Base-by-base conservation (phyloP, 2,888 invertebrate genomes). In the Helicoverpa assulta region DNA sequence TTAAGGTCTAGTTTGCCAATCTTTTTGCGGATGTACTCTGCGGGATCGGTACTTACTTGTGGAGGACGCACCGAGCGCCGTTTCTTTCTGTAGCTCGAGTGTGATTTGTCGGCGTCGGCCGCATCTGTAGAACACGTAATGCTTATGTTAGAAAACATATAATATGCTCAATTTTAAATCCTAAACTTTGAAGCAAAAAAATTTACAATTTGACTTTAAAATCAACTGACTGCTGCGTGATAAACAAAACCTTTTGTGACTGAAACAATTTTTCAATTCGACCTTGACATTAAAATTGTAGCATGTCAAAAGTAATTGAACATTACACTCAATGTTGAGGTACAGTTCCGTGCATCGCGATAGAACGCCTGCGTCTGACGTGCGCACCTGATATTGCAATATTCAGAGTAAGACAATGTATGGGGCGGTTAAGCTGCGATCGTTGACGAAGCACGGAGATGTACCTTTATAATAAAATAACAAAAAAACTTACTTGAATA, bases 31-130 rank as follows among this genome's bases (percentile, higher is more conserved):
- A 95, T 91, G 78, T 91, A 92, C 68, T 95, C 95, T 6, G 91
- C 91, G 2, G 93, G 87, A 59, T 93, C 94, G 78, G 83, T 94
- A 95, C 95, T 95, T 94, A 95, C 95, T 90, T 94, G 93, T 61
- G 90, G 88, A 3, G 89, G 82, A 57, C 94, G 91, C 57, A 89
- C 76, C 60, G 91, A 86, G 75, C 95, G 94, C 7, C 94, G 90
- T 85, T 94, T 94, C 86, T 92, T 93, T 82, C 90, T 89, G 88
- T 89, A 89, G 85, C 93, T 93, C 82, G 94, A 93, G 78, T 92
- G 92, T 2, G 94, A 92, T 84, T 93, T 93, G 68, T 94, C 94
- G 16, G 89, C 82, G 58, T 95, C 94, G 1, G 91, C 92, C 50
- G 94, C 92, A 79, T 90, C 94, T 94, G 85, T 1, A 10, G 18